Evolutionary conservation across 2,797 vertebrate genomes (phyloP), one percentile per base, ranked within the genome.

Genomic region (Triplophysa yarkandensis): DNA sequence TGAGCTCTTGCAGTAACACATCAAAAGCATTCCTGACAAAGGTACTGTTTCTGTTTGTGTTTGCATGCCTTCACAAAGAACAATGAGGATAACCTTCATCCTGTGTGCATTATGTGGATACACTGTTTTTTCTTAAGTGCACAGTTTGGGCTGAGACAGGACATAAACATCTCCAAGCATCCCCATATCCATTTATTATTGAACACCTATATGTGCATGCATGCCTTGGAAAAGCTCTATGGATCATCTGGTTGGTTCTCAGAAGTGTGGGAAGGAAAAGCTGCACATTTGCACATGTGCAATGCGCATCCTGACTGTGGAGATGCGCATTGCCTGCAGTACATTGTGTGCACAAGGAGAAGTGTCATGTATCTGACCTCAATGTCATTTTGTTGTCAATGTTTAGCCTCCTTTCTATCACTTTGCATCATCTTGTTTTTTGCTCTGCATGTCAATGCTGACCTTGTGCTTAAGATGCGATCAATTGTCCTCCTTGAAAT

Each of bases 251-350:
- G 36, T 27, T 6, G 5, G 50, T 50, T 30, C 21, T 66, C 30
- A 32, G 48, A 32, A 46, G 48, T 25, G 61, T 60, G 64, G 10
- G 16, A 14, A 10, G 60, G 48, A 27, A 19, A 71, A 16, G 6
- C 7, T 19, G 87, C 87, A 84, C 87, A 86, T 89, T 79, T 65
- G 71, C 62, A 92, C 92, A 91, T 91, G 91, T 90, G 83, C 82
- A 86, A 79, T 91, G 90, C 91, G 90, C 88, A 83, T 83, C 65
- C 73, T 68, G 9, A 57, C 87, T 83, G 80, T 17, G 54, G 70
- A 83, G 19, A 86, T 86, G 88, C 90, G 86, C 89, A 88, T 84
- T 90, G 86, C 86, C 84, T 85, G 88, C 89, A 85, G 84, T 85
- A 86, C 82, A 84, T 87, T 88, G 84, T 87, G 87, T 82, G 76